A percentile compares a stretch with the other conserved stretches of the same genome.
phyloP scores from a whole-genome alignment of 1,140 invertebrate genomes.

The Pogonomyrmex californicus region DNA sequence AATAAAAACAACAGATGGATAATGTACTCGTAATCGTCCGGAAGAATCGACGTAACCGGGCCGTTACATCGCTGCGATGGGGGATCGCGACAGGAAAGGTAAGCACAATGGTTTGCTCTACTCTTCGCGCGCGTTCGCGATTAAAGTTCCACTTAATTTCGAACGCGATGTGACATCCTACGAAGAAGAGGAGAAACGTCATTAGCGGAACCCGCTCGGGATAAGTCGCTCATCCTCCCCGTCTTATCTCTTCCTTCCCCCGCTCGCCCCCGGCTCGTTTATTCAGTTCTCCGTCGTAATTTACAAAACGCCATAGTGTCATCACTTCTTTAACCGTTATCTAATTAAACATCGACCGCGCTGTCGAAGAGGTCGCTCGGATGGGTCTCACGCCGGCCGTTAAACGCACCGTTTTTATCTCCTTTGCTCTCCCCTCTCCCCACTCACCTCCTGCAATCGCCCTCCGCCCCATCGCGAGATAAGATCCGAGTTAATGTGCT shows the following conservation, averaged over 20 bases:
- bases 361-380: slow-evolving; percentile 28
- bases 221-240: slow-evolving; percentile 51
- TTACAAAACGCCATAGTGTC: slow-evolving; percentile 30
- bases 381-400: slow-evolving; percentile 2
- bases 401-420: slow-evolving; percentile 52
- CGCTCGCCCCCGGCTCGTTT: slow-evolving; percentile 34
- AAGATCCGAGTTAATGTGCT: slow-evolving; percentile 48
- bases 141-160: slow-evolving; percentile 51
- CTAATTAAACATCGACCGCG: slow-evolving; percentile 55
- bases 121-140: not conserved
- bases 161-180: slow-evolving; percentile 66
- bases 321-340: slow-evolving; percentile 27
- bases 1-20: slow-evolving; percentile 32
- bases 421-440: slow-evolving; percentile 2
- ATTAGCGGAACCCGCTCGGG: slow-evolving; percentile 78
- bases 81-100: not conserved
- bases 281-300: slow-evolving; percentile 24
- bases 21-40: not conserved
- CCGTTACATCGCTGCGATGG: not conserved
- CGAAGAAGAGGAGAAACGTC: slow-evolving; percentile 77
- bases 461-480: slow-evolving; percentile 28
- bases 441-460: not conserved
- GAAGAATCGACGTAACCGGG: not conserved
- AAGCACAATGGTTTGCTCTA: not conserved
- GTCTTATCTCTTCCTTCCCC: slow-evolving; percentile 53